phyloP scores from a whole-genome alignment of 2,113 vertebrate genomes.

The Pseudopipra pipra region DNA sequence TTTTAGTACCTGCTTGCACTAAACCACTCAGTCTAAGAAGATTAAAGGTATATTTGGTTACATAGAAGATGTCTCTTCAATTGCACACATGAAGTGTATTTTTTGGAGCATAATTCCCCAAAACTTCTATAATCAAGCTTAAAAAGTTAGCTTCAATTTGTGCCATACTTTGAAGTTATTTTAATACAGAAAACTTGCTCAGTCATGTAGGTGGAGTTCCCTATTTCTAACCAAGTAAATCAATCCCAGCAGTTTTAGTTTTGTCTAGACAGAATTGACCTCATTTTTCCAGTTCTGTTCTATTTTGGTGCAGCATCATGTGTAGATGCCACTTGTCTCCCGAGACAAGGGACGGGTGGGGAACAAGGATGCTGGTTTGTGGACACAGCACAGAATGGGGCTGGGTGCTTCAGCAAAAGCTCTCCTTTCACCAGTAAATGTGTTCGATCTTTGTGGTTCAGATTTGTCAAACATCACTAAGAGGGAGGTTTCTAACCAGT shows the following conservation, averaged over 20 bases:
- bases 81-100: fast-evolving
- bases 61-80: not conserved
- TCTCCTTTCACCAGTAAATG: not conserved
- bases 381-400: not conserved
- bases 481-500: not conserved
- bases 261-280: not conserved
- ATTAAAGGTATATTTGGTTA: not conserved
- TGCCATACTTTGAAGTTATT: not conserved
- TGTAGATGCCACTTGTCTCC: not conserved
- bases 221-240: not conserved
- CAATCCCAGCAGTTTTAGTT: not conserved
- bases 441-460: not conserved
- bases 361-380: not conserved
- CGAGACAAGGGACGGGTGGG: not conserved
- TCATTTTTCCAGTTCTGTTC: not conserved
- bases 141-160: not conserved
- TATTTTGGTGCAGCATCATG: not conserved
- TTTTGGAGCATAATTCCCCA: not conserved
- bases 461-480: not conserved
- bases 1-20: not conserved
- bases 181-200: not conserved
- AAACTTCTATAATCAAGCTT: not conserved
- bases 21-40: not conserved
- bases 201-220: not conserved
- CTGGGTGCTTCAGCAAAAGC: not conserved